phyloP scores from a whole-genome alignment of 2,113 vertebrate genomes.

The Micromys minutus region DNA sequence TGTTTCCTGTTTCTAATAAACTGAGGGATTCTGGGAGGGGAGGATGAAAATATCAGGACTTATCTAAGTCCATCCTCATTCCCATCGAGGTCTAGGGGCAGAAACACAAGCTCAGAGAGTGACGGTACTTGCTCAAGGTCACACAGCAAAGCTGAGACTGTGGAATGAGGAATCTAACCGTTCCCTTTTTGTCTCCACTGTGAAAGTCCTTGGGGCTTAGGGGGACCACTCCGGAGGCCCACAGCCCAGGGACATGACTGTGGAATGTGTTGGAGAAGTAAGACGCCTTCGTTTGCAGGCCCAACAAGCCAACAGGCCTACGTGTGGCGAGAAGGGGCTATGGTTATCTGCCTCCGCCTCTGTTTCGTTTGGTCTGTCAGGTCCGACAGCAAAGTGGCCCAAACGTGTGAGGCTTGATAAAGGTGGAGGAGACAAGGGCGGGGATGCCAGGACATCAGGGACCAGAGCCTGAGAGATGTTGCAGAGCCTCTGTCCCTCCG shows the following conservation, averaged over 20 bases:
- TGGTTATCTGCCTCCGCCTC: constrained; percentile 75
- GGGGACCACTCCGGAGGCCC: constrained; percentile 17
- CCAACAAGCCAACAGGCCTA: constrained; percentile 71
- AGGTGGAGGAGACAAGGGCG: constrained; percentile 64
- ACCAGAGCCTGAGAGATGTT: constrained; percentile 58
- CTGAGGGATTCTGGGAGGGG: background rate
- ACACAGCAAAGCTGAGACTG: constrained; percentile 49
- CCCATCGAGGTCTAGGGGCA: background rate
- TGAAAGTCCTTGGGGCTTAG: constrained; percentile 2
- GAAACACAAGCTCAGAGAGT: constrained; percentile 42
- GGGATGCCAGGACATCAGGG: constrained; percentile 59
- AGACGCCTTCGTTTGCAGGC: constrained; percentile 59
- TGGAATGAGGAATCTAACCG: background rate
- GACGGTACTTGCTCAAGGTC: constrained; percentile 17
- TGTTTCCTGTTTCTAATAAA: constrained; percentile 53
- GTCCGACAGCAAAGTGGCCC: constrained; percentile 67
- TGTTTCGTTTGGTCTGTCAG: constrained; percentile 76
- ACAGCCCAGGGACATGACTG: constrained; percentile 67
- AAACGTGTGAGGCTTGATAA: constrained; percentile 70
- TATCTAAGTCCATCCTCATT: background rate
- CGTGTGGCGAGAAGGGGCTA: constrained; percentile 72
- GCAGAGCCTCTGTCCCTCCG: constrained; percentile 38
- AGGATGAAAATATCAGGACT: background rate
- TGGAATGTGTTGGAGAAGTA: constrained; percentile 81
- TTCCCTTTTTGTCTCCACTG: constrained; percentile 49